Evolutionary conservation across 2,888 invertebrate genomes (phyloP), one percentile per base, ranked within the genome.

Genomic region (Agrochola macilenta): DNA sequence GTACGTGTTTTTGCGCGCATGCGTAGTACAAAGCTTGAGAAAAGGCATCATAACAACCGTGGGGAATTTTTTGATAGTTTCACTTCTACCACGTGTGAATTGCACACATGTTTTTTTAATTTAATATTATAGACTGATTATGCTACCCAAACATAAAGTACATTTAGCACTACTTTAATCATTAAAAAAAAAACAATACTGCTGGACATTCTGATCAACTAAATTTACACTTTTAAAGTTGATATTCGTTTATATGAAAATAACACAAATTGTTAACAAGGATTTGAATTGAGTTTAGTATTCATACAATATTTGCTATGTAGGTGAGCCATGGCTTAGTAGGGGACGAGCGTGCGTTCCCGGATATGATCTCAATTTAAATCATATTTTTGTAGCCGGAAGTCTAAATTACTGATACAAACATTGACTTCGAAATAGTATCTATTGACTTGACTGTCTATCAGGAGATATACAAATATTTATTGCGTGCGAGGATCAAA

Each of bases 291-390:
- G 54, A n/a, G 11, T 54, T 23, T 54, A 54, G 23, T 54, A 11
- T n/a, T 11, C 9, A 54, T n/a, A 11, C 8, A 30, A 30, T 17
- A 60, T 20, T 7, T 3, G 60, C 49, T 68, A 30, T 68, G 49
- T 39, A 39, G 23, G 1, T 68, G 20, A 9, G 14, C 14, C 58
- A 52, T 77, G 64, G 26, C 8, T 39, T 49, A 76, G 58, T 43
- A 77, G 68, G 58, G 49, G 52, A 43, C 78, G 14, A n/a, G n/a
- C 20, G 35, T 5, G 14, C 5, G 12, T 52, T 60, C n/a, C 60
- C 60, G 76, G 76, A 78, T 69, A 69, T 52, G 30, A n/a, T 46
- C 23, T 14, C 35, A 43, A 60, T 26, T 76, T 49, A 58, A n/a
- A 76, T 49, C 11, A 49, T 0, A 76, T 35, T 76, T 49, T 20